Evolutionary conservation across 2,113 vertebrate species (phyloP).

Genomic region (Thunnus thynnus): DNA sequence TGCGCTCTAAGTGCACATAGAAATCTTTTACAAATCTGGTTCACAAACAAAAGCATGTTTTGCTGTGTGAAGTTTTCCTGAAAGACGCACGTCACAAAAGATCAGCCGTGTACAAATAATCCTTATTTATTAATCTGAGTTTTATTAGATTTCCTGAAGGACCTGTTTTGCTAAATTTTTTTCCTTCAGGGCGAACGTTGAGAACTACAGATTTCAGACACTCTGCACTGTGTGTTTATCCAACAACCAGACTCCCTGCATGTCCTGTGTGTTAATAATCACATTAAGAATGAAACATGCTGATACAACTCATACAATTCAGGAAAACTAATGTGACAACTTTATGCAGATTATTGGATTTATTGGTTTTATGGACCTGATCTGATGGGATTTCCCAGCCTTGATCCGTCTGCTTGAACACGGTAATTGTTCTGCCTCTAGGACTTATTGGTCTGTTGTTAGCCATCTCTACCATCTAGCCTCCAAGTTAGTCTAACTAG

Average conservation of each 20-base stretch:
- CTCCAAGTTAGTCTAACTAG: no score
- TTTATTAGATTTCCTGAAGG: constrained; percentile 3
- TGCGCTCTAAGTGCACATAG: constrained; percentile 20
- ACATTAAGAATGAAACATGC: constrained; percentile 14
- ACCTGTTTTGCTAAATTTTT: background rate
- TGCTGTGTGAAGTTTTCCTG: background rate
- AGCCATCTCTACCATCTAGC: no score
- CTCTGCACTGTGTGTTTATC: constrained; percentile 33
- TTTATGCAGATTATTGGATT: no score
- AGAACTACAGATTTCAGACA: background rate
- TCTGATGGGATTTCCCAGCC: no score
- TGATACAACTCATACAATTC: background rate
- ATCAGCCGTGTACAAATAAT: background rate
- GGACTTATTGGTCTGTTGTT: no score
- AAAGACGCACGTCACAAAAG: background rate
- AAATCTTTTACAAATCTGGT: background rate
- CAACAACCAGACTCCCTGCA: constrained; percentile 30
- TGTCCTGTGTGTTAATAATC: constrained; percentile 6
- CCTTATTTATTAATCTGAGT: background rate
- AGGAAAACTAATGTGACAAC: no score
- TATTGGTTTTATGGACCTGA: no score
- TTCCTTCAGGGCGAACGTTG: background rate
- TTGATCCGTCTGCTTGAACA: no score
- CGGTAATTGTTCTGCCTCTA: no score
- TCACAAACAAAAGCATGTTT: constrained; percentile 4